These are phyloP conservation scores for Apis florea DNA, from an alignment of 1,140 invertebrate species.

Conservation along the genomic window DNA sequence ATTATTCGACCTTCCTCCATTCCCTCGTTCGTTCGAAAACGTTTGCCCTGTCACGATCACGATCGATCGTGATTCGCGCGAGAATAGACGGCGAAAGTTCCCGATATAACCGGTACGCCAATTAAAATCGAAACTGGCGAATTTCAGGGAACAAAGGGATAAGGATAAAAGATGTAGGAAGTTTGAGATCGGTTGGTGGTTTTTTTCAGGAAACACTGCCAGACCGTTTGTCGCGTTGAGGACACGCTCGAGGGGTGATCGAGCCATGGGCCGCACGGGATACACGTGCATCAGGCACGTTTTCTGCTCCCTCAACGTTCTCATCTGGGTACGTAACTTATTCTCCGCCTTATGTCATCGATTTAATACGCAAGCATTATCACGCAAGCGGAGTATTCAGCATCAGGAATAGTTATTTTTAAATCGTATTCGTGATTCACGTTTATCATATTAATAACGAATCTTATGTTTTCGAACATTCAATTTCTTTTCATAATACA, in stretches of 20 bases:
- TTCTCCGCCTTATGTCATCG: background rate
- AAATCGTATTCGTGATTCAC: too few relatives aligned
- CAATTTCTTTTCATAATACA: too few relatives aligned
- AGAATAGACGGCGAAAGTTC: slow-evolving; percentile 33
- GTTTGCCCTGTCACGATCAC: background rate
- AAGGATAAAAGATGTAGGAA: background rate
- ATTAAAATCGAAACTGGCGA: background rate
- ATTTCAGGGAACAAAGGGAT: too few relatives aligned
- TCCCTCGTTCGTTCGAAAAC: background rate
- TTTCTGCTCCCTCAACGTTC: slow-evolving; percentile 88
- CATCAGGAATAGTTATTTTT: too few relatives aligned
- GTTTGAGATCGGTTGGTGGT: slow-evolving; percentile 35
- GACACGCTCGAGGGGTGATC: slow-evolving; percentile 40
- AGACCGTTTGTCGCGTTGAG: slow-evolving; percentile 35
- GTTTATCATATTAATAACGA: too few relatives aligned
- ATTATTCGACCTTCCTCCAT: background rate
- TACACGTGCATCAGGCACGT: slow-evolving; percentile 89
- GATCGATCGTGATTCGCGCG: background rate
- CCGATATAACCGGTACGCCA: background rate
- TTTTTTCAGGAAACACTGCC: slow-evolving; percentile 61
- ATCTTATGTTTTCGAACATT: too few relatives aligned
- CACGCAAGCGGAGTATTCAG: too few relatives aligned
- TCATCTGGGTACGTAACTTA: slow-evolving; percentile 86
- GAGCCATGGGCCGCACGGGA: slow-evolving; percentile 85
- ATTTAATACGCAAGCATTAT: too few relatives aligned